These are phyloP conservation scores for Stenotaenia linearis DNA, from an alignment of 2,888 invertebrate species.

Conservation along the genomic window DNA sequence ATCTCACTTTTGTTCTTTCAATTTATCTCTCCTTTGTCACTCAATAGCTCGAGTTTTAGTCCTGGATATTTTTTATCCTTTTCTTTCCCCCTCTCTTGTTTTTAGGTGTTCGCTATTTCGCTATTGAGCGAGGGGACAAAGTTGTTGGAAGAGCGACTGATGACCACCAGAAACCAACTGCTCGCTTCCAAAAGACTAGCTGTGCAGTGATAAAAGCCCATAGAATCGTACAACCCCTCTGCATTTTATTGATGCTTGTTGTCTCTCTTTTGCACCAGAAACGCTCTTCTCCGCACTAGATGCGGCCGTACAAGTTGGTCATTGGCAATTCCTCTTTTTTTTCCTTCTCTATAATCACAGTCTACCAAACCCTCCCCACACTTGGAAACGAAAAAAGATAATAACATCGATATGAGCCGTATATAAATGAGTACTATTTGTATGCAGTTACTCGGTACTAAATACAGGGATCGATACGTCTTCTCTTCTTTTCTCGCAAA, in stretches of 20 bases:
- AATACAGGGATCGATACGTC: neutral
- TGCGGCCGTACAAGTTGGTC: constrained; percentile 7
- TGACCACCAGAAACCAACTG: neutral
- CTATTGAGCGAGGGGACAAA: neutral
- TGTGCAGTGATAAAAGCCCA: constrained; percentile 17
- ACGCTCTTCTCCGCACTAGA: neutral
- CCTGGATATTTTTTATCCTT: neutral
- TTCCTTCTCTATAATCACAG: neutral
- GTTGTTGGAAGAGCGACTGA: constrained; percentile 13
- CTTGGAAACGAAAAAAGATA: neutral
- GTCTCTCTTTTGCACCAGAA: neutral
- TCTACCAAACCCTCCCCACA: neutral
- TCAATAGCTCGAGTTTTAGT: neutral
- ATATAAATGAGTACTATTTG: constrained; percentile 6
- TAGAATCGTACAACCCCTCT: neutral
- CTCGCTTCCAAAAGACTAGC: constrained; percentile 19
- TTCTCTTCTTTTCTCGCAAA: neutral
- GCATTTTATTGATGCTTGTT: constrained; percentile 26
- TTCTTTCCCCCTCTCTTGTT: neutral
- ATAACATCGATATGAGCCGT: constrained; percentile 13
- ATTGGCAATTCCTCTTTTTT: constrained; percentile 12
- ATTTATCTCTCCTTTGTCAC: constrained; percentile 2
- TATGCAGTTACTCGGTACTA: neutral
- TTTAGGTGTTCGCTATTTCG: neutral
- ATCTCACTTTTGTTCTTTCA: neutral